These are phyloP conservation scores for Oreohelix idahoensis DNA, from an alignment of 1,140 invertebrate species.

Conservation along the genomic window DNA sequence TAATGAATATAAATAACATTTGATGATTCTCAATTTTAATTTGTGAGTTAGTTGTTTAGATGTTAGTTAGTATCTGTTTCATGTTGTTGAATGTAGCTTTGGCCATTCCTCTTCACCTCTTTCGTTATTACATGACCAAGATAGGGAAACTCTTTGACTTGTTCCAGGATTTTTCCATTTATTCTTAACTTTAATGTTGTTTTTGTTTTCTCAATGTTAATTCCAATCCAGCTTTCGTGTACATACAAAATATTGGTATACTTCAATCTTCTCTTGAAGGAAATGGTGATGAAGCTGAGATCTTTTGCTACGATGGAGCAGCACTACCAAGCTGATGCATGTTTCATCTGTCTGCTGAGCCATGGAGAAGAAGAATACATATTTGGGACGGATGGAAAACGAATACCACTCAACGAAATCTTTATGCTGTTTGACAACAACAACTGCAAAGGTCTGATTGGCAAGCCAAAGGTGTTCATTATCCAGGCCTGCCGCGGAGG, in stretches of 20 bases:
- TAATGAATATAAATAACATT: too few relatives aligned
- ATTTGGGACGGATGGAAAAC: slow-evolving; percentile 66
- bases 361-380: slow-evolving; percentile 68
- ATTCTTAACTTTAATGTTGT: too few relatives aligned
- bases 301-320: slow-evolving; percentile 54
- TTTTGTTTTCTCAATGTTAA: too few relatives aligned
- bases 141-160: not conserved
- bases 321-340: slow-evolving; percentile 56
- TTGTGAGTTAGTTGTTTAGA: too few relatives aligned
- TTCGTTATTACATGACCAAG: too few relatives aligned
- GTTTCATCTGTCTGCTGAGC: slow-evolving; percentile 65
- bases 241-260: too few relatives aligned
- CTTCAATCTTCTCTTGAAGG: slow-evolving; percentile 44
- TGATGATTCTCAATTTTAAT: too few relatives aligned
- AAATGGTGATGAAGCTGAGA: slow-evolving; percentile 60
- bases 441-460: slow-evolving; percentile 59
- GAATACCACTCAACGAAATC: slow-evolving; percentile 62
- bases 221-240: too few relatives aligned
- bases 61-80: too few relatives aligned
- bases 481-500: slow-evolving; percentile 72
- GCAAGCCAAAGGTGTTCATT: slow-evolving; percentile 70
- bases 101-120: too few relatives aligned
- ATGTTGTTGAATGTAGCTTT: too few relatives aligned
- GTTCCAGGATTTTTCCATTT: not conserved
- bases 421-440: slow-evolving; percentile 66